Evolutionary conservation across 2,888 invertebrate genomes (phyloP), one percentile per base, ranked within the genome.

Genomic region (Caradrina clavipalpis): DNA sequence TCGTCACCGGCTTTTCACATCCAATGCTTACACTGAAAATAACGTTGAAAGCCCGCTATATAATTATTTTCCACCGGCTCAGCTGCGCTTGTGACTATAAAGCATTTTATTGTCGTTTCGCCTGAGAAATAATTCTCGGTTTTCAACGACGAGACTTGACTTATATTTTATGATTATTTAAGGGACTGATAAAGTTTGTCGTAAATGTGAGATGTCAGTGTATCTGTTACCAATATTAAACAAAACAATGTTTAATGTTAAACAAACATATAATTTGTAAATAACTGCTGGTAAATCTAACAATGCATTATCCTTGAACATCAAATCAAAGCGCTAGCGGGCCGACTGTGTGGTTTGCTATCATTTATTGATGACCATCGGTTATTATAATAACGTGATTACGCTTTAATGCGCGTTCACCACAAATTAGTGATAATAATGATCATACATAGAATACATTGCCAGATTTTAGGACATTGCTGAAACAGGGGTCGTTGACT

Each of bases 91-190:
- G 53, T 67, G 78, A 77, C 82, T 70, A 87, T 86, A 85, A 87
- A 88, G 79, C 79, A 69, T 76, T 85, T 85, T 85, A 88, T 85
- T 74, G 78, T 71, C 63, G 68, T 80, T 85, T 78, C 73, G 78
- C 74, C 74, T 61, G 59, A 77, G 69, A 72, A 78, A 73, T 76
- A 71, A 75, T 79, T 78, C 72, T 72, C 72, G 60, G 71, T 70
- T 76, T 71, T 66, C 50, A 64, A 66, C 55, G 47, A 42, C 39
- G 39, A 67, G 66, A 66, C 67, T 60, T 69, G 59, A 69, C 73
- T 78, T 66, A 77, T 55, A 66, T 81, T 65, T 70, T 60, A 53
- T 35, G 19, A 51, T 53, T 61, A 59, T 75, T 57, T 60, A 69
- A 56, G 17, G 53, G 26, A 39, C 22, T 73, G 54, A 31, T 58